Percentiles rank a stretch among this genome's conserved stretches.
Conservation (phyloP, 1,140 invertebrate species). For the Myzus persicae region DNA sequence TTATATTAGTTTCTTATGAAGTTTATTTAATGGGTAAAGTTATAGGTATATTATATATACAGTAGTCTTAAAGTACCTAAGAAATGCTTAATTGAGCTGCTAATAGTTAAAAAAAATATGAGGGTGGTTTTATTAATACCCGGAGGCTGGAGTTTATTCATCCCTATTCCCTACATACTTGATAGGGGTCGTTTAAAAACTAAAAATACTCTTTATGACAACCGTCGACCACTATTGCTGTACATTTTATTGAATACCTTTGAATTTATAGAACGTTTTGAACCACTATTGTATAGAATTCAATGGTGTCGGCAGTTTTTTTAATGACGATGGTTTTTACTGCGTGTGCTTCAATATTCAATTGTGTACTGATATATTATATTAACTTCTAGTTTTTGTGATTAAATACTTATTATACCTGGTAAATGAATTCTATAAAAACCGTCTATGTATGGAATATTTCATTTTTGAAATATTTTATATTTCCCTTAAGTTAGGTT, state of each 20-base stretch:
- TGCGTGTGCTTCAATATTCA: neutral
- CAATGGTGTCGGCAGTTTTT: conserved; percentile 3
- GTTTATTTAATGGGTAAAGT: neutral
- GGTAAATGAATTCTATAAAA: neutral
- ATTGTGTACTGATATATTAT: neutral
- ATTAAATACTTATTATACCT: neutral
- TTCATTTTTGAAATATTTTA: neutral
- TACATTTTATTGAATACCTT: neutral
- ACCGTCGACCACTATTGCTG: neutral
- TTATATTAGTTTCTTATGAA: neutral
- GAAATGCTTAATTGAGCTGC: conserved; percentile 9
- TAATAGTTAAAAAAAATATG: conserved; percentile 8
- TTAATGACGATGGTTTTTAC: conserved; percentile 20
- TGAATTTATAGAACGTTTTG: neutral
- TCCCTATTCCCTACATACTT: neutral
- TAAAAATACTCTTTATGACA: conserved; percentile 23
- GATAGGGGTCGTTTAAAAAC: conserved; percentile 45
- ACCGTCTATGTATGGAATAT: neutral
- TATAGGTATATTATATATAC: neutral
- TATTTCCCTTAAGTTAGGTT: neutral
- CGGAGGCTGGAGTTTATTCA: conserved; percentile 30
- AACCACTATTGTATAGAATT: neutral
- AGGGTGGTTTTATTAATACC: conserved; percentile 37
- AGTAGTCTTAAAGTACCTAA: neutral
- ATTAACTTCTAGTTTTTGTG: neutral